These are phyloP conservation scores for Micropoecilia bifurca DNA, from an alignment of 2,797 vertebrate genomes.

Conservation along the genomic window DNA sequence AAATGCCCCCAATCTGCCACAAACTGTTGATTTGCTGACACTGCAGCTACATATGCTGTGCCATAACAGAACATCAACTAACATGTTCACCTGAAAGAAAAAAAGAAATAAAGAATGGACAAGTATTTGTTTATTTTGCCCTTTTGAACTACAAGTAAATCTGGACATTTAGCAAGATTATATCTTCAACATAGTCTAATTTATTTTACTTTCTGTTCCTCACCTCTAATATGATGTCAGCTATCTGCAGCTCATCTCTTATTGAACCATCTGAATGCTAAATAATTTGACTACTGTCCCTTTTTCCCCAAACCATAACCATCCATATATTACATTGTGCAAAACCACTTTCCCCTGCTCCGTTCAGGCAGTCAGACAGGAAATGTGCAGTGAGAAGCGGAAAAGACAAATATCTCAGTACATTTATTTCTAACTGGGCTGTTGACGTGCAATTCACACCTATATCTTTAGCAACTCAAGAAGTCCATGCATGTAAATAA, in stretches of 20 bases:
- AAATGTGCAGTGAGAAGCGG: not conserved
- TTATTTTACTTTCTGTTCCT: constrained; percentile 26
- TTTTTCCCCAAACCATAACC: constrained; percentile 31
- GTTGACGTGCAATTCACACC: not conserved
- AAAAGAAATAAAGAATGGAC: not conserved
- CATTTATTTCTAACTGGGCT: not conserved
- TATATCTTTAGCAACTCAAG: not conserved
- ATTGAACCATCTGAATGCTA: constrained; percentile 28
- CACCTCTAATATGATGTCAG: constrained; percentile 38
- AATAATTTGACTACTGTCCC: constrained; percentile 44
- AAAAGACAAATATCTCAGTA: not conserved
- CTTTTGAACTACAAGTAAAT: constrained; percentile 1
- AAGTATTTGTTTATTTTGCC: not conserved
- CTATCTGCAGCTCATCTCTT: constrained; percentile 47
- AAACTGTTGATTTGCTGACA: constrained; percentile 59
- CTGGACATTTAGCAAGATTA: constrained; percentile 34
- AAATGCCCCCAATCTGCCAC: constrained; percentile 53
- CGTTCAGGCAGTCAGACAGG: not conserved
- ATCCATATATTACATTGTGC: constrained; percentile 57
- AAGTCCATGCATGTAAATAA: not conserved
- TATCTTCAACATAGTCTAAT: constrained; percentile 14
- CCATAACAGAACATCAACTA: constrained; percentile 17
- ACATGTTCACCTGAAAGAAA: not conserved
- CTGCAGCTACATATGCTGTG: constrained; percentile 41
- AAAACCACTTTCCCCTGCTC: constrained; percentile 28